Percentiles rank a stretch among this genome's conserved stretches.
phyloP scores from a whole-genome alignment of 2,113 vertebrate genomes.

The Eudyptes chrysolophus region DNA sequence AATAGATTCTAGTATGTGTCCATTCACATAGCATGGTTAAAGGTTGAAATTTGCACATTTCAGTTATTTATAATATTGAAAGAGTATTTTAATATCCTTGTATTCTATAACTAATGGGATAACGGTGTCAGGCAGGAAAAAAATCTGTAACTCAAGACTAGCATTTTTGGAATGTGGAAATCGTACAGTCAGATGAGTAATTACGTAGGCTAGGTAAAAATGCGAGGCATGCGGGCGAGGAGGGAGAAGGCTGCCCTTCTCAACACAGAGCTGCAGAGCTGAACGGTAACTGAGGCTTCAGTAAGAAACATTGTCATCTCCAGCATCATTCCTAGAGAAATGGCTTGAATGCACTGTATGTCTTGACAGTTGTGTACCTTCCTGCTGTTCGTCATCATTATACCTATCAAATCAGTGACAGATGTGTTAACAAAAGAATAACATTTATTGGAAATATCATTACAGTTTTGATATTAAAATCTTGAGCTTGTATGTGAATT shows the following conservation, averaged over 20 bases:
- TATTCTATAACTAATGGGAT: not conserved
- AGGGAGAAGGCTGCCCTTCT: not conserved
- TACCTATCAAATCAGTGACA: not conserved
- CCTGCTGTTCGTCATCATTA: not conserved
- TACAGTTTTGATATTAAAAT: not conserved
- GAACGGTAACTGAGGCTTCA: not conserved
- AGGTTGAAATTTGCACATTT: not conserved
- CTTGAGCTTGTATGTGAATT: not conserved
- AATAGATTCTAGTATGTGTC: not conserved
- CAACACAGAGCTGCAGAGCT: not conserved
- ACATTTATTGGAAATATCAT: not conserved
- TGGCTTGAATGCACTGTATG: not conserved
- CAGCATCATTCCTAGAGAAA: not conserved
- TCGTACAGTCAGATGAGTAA: not conserved
- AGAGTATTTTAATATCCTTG: not conserved
- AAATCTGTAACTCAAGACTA: not conserved
- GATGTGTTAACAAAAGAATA: not conserved
- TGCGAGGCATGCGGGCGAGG: fast-evolving
- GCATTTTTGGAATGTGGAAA: not conserved
- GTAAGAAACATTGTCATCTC: not conserved
- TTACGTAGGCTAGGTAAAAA: not conserved
- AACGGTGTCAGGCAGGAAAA: not conserved
- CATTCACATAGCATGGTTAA: not conserved
- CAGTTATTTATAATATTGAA: not conserved
- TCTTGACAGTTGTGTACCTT: not conserved